A percentile compares a stretch with the other conserved stretches of the same genome.
phyloP scores from a whole-genome alignment of 53 echinoderm and acorn worm species.

The Luidia sarsii region DNA sequence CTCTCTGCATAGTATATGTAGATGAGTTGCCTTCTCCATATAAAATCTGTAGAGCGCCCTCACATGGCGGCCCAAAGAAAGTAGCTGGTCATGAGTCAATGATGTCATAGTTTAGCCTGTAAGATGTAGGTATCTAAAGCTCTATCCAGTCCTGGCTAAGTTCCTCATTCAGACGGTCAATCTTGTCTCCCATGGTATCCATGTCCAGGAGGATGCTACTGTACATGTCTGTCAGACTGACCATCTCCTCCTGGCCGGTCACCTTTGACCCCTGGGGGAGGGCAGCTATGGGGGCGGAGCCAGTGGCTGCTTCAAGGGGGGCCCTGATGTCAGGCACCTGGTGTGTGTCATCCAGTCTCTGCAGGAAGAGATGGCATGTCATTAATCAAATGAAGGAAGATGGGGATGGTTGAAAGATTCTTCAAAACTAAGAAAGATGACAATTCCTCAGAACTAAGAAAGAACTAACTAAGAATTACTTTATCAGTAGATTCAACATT shows the following conservation, averaged over 20 bases:
- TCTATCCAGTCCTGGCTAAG: neutral
- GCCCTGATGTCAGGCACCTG: conserved; percentile 20
- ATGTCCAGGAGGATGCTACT: conserved; percentile 23
- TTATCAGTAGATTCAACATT: no score
- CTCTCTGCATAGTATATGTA: no score
- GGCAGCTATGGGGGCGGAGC: neutral
- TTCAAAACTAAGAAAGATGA: no score
- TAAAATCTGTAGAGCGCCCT: no score
- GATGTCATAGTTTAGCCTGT: neutral
- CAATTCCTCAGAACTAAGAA: no score
- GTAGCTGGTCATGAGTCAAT: no score
- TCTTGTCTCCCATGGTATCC: conserved; percentile 30
- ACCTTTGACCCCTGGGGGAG: neutral
- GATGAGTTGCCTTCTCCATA: no score
- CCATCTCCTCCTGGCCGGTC: neutral
- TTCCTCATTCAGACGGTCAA: conserved; percentile 18
- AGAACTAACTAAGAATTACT: no score
- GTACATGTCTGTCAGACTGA: conserved; percentile 9
- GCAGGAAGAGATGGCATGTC: no score
- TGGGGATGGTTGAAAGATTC: no score
- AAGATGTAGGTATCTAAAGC: neutral
- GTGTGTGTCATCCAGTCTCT: neutral
- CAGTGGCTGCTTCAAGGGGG: neutral
- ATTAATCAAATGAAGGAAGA: no score
- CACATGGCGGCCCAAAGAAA: no score